Base-by-base conservation (phyloP, 2,113 vertebrate species). In the Cricetomys ansorgei region DNA sequence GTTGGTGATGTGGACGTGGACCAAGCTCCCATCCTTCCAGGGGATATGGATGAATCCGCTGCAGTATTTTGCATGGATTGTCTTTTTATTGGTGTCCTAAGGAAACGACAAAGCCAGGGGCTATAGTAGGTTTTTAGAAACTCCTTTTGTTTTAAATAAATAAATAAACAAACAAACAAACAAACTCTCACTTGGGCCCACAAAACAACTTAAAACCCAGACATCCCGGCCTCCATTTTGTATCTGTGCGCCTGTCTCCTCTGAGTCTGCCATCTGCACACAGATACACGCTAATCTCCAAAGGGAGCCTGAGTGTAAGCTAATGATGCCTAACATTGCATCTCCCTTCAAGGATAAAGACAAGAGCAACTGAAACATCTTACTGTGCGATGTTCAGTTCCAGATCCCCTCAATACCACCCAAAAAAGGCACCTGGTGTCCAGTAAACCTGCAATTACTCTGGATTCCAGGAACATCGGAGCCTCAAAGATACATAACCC, bases 31-130 rank as follows among this genome's bases (percentile, higher is more conserved):
- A 95, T 99, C 98, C 96, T 98, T 98, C 99, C 99, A 99, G 53
- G 96, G 93, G 34, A 98, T 96, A 12, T 98, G 98, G 62, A 98
- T 91, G 98, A 99, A 99, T 48, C 95, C 98, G 73, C 97, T 96
- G 88, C 99, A 99, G 89, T 99, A 99, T 96, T 99, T 99, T 40
- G 99, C 99, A 86, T 99, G 94, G 94, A 99, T 94, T 92, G 98
- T 81, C 93, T 99, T 99, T 92, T 88, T 98, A 25, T 97, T 98
- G 84, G 97, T 97, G 76, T 98, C 99, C 99, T 99, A 96, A 53
- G 96, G 67, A 40, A 73, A 87, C 19, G 53, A 79, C 27, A 93
- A 89, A 40, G 23, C 88, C 45, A 89, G 43, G 43, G 59, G 40
- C 11, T 53, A 17, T 11, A 37, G 21, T 3, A 40, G 48, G 34